These are phyloP conservation scores for Rhynchopsitta pachyrhyncha DNA, from an alignment of 2,113 vertebrate genomes.

Conservation along the genomic window DNA sequence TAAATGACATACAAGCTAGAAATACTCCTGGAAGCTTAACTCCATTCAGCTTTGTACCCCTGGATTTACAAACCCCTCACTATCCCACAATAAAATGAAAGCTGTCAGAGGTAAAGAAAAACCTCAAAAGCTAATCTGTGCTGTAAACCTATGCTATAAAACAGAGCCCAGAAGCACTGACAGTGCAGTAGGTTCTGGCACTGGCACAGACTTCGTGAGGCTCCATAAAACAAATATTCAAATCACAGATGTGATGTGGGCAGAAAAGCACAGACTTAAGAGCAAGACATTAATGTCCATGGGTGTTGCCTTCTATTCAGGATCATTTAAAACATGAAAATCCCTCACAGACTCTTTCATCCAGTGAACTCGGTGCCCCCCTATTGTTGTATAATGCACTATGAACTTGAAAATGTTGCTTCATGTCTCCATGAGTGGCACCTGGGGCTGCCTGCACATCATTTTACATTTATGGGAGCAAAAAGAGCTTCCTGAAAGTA, in stretches of 20 bases:
- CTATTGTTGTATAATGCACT: background rate
- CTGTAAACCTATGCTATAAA: background rate
- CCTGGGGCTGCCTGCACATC: fast-evolving
- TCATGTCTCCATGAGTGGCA: background rate
- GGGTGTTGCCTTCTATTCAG: background rate
- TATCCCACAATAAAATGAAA: background rate
- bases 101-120: background rate
- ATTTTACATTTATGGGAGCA: background rate
- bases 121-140: background rate
- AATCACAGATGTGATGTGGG: background rate
- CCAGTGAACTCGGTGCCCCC: background rate
- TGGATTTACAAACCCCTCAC: background rate
- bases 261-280: background rate
- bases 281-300: background rate
- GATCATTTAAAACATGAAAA: background rate
- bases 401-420: background rate
- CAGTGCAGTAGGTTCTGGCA: background rate
- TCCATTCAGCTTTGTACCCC: background rate
- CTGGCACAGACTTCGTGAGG: background rate
- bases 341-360: background rate
- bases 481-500: background rate
- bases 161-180: background rate
- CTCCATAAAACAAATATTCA: background rate
- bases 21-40: background rate
- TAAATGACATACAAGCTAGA: background rate